Base-by-base conservation (phyloP, 1,140 invertebrate species). In the Drosophila trapezifrons region DNA sequence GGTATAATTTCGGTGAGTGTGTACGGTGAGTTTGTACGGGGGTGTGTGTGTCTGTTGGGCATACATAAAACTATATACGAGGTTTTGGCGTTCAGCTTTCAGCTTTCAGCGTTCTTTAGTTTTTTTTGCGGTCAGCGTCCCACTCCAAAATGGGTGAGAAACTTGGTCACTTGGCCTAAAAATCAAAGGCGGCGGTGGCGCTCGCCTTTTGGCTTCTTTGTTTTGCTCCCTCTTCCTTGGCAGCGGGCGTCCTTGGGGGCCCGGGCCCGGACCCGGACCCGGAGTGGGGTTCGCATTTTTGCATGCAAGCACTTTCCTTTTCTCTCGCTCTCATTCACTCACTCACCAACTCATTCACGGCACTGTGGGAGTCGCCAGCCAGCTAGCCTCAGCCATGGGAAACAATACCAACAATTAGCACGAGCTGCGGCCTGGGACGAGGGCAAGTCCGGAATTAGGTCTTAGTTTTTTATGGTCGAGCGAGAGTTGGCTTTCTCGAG, bases 161-260 rank as follows among this genome's bases (percentile, higher is more conserved):
- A 69, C 51, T 85, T 63, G 72, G 76, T 80, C 83, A 73, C 64
- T 80, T 89, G 79, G 76, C 84, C 83, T 83, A 89, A 89, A 87
- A 89, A 83, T 54, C 43, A 70, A 66, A 84, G 57, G 57, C 72
- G 62, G 57, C 49, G 49, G 49, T 29, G 25, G 25, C 60, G 38
- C 40, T 69, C 47, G 65, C 54, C 40, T 69, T 85, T 71, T 81
- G 65, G 60, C 76, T 63, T 80, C 81, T 80, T 87, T 81, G 79
- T 83, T 83, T 74, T 80, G 80, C 65, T 87, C 72, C 52, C 47
- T 84, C 67, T 77, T 78, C 65, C 57, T 46, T 49, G 40, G 20
- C 37, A 38, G 42, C 43, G 63, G 35, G 54, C 51, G 65, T 57
- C 52, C 66, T 47, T 57, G 52, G 52, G 51, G 51, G 49, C 7